phyloP scores from a whole-genome alignment of 2,113 vertebrate genomes.

The Eurypyga helias region DNA sequence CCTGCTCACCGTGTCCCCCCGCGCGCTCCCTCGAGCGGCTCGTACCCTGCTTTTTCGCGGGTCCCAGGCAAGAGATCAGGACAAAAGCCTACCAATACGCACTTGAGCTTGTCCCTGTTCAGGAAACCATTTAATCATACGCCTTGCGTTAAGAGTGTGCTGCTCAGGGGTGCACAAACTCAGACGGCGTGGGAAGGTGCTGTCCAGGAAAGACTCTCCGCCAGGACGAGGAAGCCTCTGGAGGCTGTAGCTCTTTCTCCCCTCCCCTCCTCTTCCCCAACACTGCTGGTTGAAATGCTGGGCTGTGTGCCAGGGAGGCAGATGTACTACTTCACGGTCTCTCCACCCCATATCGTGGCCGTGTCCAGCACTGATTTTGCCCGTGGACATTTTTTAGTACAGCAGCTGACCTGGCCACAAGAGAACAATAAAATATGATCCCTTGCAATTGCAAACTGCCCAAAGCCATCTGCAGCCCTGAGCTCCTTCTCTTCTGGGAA shows the following conservation, averaged over 20 bases:
- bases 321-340: not conserved
- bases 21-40: rapidly evolving
- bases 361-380: not conserved
- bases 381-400: not conserved
- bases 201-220: not conserved
- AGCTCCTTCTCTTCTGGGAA: not conserved
- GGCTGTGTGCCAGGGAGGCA: constrained; percentile 26
- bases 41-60: not conserved
- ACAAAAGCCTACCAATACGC: not conserved
- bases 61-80: not conserved
- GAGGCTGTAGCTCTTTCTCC: not conserved
- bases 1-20: not conserved
- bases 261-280: not conserved
- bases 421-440: not conserved
- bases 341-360: not conserved
- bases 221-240: not conserved
- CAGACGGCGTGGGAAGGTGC: rapidly evolving
- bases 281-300: not conserved
- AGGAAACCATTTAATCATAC: not conserved
- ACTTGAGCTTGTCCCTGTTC: not conserved
- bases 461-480: not conserved
- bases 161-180: not conserved
- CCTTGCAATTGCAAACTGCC: not conserved
- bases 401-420: not conserved
- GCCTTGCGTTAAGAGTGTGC: not conserved